Evolutionary conservation across 2,113 vertebrate genomes (phyloP), one percentile per base, ranked within the genome.

Genomic region (Rousettus leschenaultii): DNA sequence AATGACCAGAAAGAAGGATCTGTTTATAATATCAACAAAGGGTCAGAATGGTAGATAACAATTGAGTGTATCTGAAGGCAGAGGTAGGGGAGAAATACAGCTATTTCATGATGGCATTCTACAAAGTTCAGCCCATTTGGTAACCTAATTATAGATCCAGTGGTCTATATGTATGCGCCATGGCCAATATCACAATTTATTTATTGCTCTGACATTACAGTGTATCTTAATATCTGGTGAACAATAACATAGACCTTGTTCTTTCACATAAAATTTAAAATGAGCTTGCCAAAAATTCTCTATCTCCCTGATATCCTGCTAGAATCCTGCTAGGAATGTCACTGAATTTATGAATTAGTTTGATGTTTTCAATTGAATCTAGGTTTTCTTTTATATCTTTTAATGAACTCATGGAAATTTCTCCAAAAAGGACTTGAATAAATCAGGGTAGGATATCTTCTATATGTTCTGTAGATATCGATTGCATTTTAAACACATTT

Each of bases 311-410:
- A 21, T 53, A 83, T 45, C 30, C 35, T 83, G 18, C 30, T 45
- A 45, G 51, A 91, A 83, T 53, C 77, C 33, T 63, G 22, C 43
- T 55, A 91, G 61, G 51, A 83, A 94, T 55, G 61, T 45, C 83
- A 63, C 43, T 70, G 68, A 87, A 88, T 94, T 96, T 92, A 96
- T 86, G 68, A 28, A 91, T 86, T 59, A 86, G 43, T 92, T 78
- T 71, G 43, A 18, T 70, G 15, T 77, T 83, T 91, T 75, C 77
- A 77, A 87, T 19, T 38, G 33, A 91, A n/a, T 78, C 59, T 88
- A 8, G 18, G 8, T 71, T 91, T 93, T 71, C 30, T 88, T 96
- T 57, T 40, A 89, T 30, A 48, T 63, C 51, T 70, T 19, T 75
- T 74, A 40, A 48, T 35, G 88, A 26, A 84, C 33, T 55, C 78